Evolutionary conservation across 2,797 vertebrate genomes (phyloP).

Genomic region (Phalanger gymnotis): DNA sequence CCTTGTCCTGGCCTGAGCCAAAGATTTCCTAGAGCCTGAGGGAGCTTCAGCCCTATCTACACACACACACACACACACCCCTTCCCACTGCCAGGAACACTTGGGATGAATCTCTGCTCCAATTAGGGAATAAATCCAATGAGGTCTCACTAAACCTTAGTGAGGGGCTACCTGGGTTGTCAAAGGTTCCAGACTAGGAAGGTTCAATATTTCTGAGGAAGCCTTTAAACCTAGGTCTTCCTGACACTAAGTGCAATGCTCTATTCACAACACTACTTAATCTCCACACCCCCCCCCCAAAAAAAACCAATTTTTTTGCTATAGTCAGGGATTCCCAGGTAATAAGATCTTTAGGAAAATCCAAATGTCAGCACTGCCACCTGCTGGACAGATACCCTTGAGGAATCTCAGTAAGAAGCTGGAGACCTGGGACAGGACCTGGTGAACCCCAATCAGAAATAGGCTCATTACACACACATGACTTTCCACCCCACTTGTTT

Average conservation of each 20-base stretch:
- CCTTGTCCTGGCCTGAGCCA: accelerated
- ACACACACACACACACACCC: neutral
- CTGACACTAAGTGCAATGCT: neutral
- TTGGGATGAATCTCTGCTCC: neutral
- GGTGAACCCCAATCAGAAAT: neutral
- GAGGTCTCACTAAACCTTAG: too few species aligned
- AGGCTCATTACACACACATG: neutral
- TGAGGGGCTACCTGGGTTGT: neutral
- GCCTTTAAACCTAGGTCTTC: neutral
- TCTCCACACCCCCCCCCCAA: neutral
- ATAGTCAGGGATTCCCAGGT: neutral
- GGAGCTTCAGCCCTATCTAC: neutral
- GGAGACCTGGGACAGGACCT: neutral
- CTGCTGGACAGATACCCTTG: neutral
- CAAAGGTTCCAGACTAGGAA: neutral
- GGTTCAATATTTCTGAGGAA: neutral
- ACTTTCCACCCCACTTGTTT: neutral
- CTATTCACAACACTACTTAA: neutral
- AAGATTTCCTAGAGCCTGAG: neutral
- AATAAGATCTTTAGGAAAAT: neutral
- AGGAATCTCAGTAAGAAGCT: neutral
- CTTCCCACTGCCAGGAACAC: neutral
- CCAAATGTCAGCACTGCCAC: neutral
- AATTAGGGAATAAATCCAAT: too few species aligned
- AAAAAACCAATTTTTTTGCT: neutral